phyloP scores from a whole-genome alignment of 1,140 invertebrate species.

The Oreohelix idahoensis region DNA sequence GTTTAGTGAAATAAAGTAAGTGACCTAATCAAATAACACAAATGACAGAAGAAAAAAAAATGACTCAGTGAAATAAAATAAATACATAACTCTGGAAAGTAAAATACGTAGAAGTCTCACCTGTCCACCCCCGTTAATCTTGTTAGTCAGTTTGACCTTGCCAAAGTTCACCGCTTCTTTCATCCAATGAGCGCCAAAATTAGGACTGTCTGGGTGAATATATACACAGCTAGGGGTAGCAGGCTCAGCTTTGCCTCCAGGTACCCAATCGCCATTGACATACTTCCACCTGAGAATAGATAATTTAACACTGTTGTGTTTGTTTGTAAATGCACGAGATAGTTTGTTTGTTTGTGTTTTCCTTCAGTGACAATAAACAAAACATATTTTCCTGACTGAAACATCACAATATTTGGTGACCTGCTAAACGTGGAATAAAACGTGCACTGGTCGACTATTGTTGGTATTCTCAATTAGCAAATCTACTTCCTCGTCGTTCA shows the following conservation, averaged over 20 bases:
- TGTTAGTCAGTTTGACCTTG: not conserved
- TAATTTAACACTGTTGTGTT: too few species aligned
- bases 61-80: not conserved
- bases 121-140: not conserved
- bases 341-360: too few species aligned
- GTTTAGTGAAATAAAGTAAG: not conserved
- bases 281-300: constrained; percentile 5
- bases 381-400: too few species aligned
- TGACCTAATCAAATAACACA: not conserved
- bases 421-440: too few species aligned
- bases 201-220: not conserved
- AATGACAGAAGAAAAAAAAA: not conserved
- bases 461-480: too few species aligned
- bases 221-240: not conserved
- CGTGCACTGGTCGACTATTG: too few species aligned
- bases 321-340: too few species aligned
- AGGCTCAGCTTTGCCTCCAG: not conserved
- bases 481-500: too few species aligned
- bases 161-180: not conserved
- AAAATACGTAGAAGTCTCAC: not conserved
- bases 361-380: too few species aligned
- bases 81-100: not conserved
- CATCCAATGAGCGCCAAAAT: not conserved
- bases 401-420: too few species aligned
- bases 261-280: not conserved